phyloP scores from a whole-genome alignment of 2,888 invertebrate species.

The Lasioglossum pauxillum region DNA sequence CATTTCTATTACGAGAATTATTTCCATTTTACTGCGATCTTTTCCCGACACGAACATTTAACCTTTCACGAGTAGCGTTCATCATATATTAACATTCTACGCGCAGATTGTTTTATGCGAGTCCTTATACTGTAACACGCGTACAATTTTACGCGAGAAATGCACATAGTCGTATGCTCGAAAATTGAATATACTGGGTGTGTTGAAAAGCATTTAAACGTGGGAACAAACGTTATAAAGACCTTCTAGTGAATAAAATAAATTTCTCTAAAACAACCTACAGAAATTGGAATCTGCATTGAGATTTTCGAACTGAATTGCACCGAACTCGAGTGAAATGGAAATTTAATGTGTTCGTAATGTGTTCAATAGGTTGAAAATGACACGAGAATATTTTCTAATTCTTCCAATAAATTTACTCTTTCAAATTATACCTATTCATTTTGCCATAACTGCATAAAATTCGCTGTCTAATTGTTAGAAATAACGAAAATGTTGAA shows the following conservation, averaged over 20 bases:
- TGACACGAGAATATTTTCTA: no score
- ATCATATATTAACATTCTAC: not conserved
- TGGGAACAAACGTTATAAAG: no score
- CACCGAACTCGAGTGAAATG: no score
- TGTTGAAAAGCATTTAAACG: no score
- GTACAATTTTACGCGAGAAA: slow-evolving; percentile 12
- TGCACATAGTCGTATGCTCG: not conserved
- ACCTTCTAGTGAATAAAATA: no score
- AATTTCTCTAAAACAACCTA: not conserved
- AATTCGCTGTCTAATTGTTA: no score
- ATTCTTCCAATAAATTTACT: no score
- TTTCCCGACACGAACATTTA: not conserved
- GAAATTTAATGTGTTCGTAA: no score
- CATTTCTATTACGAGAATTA: not conserved
- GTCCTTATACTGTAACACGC: not conserved
- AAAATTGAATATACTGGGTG: not conserved
- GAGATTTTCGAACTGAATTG: no score
- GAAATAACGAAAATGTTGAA: not conserved
- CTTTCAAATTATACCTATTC: no score
- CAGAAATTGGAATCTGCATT: not conserved
- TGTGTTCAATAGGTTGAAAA: no score
- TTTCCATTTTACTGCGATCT: not conserved
- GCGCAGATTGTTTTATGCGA: not conserved
- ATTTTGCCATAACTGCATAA: no score
- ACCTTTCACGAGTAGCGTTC: not conserved